phyloP scores from a whole-genome alignment of 2,797 vertebrate genomes.

The Hemitrygon akajei region DNA sequence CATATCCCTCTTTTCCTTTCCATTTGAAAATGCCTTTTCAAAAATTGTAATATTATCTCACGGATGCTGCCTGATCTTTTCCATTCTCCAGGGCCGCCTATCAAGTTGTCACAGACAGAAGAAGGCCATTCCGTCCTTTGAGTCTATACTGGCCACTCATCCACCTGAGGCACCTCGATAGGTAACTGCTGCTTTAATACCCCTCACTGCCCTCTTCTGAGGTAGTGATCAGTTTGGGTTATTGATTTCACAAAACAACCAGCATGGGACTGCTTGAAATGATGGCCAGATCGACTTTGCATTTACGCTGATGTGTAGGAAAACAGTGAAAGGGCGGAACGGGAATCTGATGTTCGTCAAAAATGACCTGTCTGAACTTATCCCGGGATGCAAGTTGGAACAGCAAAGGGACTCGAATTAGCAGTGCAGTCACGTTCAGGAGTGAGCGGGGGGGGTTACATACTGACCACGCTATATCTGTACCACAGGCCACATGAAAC shows the following conservation, averaged over 20 bases:
- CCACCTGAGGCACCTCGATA: background rate
- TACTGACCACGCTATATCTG: background rate
- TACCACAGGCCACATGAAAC: background rate
- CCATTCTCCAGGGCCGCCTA: background rate
- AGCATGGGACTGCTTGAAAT: background rate
- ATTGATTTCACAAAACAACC: background rate
- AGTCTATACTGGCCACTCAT: no score
- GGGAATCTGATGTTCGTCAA: background rate
- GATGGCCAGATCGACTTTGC: background rate
- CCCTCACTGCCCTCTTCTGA: background rate
- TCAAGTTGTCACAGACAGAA: no score
- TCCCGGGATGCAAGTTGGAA: background rate
- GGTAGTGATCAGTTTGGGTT: background rate
- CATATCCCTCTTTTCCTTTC: no score
- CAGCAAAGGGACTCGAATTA: background rate
- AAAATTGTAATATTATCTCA: no score
- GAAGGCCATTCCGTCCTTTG: no score
- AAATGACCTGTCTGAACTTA: background rate
- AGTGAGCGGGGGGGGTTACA: background rate
- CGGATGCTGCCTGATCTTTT: no score
- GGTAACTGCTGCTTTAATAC: background rate
- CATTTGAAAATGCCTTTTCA: no score
- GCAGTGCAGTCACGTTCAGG: background rate
- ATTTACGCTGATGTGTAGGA: background rate
- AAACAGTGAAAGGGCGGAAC: no score